phyloP scores from a whole-genome alignment of 1,140 invertebrate genomes.

The Teleogryllus occipitalis region DNA sequence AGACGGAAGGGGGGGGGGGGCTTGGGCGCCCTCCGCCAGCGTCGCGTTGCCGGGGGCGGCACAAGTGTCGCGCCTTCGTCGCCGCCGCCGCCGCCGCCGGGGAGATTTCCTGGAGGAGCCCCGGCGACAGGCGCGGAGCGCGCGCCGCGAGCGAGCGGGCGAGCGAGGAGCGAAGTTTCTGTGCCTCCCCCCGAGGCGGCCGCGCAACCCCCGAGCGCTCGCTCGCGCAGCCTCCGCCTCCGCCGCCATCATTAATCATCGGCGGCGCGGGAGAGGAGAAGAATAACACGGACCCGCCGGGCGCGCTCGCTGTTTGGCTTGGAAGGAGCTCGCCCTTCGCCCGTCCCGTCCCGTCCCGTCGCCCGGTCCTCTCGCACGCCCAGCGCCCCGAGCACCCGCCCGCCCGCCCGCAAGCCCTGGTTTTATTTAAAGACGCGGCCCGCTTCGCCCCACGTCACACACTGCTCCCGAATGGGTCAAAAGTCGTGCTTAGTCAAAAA shows the following conservation, averaged over 20 bases:
- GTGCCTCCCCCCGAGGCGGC: too few relatives aligned
- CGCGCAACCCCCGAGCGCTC: background rate
- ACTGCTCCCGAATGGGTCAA: background rate
- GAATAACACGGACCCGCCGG: background rate
- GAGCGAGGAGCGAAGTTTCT: background rate
- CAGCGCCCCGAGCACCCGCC: background rate
- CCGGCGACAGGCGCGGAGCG: background rate
- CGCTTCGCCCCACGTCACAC: background rate
- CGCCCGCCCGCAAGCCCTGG: too few relatives aligned
- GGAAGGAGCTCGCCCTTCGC: background rate
- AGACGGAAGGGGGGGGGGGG: too few relatives aligned
- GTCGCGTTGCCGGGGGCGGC: too few relatives aligned
- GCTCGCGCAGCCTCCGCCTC: too few relatives aligned
- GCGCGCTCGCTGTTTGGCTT: background rate
- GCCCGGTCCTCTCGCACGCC: too few relatives aligned
- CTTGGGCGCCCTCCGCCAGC: too few relatives aligned
- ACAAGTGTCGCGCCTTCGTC: too few relatives aligned
- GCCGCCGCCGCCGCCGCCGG: too few relatives aligned
- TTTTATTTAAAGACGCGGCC: background rate
- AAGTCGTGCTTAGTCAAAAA: too few relatives aligned
- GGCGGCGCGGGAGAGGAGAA: background rate
- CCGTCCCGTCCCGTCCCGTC: too few relatives aligned
- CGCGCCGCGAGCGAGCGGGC: too few relatives aligned
- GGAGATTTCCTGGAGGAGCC: background rate
- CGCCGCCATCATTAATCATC: background rate